Evolutionary conservation across 2,888 invertebrate species (phyloP), one percentile per base, ranked within the genome.

Genomic region (Callosobruchus maculatus): DNA sequence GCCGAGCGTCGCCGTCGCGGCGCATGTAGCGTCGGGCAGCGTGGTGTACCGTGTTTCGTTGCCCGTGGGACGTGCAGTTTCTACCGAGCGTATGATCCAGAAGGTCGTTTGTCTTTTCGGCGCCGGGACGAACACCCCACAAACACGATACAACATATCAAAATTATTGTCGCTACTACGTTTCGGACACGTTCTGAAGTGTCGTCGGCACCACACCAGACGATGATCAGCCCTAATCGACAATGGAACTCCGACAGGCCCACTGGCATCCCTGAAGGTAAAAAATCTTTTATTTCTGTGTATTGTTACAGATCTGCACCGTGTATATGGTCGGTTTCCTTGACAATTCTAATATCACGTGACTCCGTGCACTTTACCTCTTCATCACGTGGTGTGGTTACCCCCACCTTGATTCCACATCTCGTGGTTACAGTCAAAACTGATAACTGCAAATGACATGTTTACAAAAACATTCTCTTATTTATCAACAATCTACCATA

Each of bases 1-100:
- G 78, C 81, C 80, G 78, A 80, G 81, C 79, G 80, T 80, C 79
- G 80, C 82, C 80, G 80, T 74, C 82, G 82, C 78, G 79, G 83
- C 83, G 82, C 82, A 83, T 78, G 82, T 82, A 83, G 81, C 83
- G 82, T 84, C 82, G 83, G 78, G 82, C 82, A 83, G 81, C 83
- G 82, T 84, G 84, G 83, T 84, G 85, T 83, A 49, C 85, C 85
- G 82, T 84, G 83, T 81, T 81, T 80, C 82, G 84, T 83, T 83
- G 82, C 80, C 80, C 81, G 80, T 49, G 49, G 49, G 49, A 49
- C 49, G 49, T 49, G 49, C 49, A 49, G 49, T 49, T 49, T 49
- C 5, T 49, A 49, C 49, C 49, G 49, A 49, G 49, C 49, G 49
- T 49, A 49, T 49, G 49, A 49, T 18, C 49, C 18, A 49, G 49